Percentiles rank a stretch among this genome's conserved stretches.
Evolutionary conservation across 2,113 vertebrate species (phyloP).

Genomic region (Australoheros scitulus): DNA sequence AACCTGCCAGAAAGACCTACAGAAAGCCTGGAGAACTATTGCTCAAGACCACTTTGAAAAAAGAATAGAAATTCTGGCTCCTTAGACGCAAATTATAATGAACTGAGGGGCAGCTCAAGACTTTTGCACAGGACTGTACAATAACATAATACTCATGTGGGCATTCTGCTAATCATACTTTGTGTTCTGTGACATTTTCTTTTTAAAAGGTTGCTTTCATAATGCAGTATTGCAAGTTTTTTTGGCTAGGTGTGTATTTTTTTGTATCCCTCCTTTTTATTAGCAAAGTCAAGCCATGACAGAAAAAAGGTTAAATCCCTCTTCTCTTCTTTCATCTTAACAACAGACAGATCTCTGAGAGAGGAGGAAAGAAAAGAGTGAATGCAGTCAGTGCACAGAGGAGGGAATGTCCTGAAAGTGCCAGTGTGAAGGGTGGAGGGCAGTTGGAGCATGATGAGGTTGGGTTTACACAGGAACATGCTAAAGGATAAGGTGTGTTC

Average conservation of each 20-base stretch:
- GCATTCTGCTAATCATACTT: not conserved
- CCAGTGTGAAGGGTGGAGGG: slow-evolving; percentile 32
- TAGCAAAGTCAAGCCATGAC: slow-evolving; percentile 21
- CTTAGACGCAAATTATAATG: not conserved
- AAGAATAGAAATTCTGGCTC: not conserved
- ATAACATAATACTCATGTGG: not conserved
- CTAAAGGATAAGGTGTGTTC: slow-evolving; percentile 71
- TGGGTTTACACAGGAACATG: slow-evolving; percentile 55
- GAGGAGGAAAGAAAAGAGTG: slow-evolving; percentile 10
- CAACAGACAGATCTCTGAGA: not conserved
- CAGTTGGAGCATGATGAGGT: slow-evolving; percentile 20
- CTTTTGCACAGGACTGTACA: not conserved
- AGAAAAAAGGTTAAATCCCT: slow-evolving; percentile 24
- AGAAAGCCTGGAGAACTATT: not conserved
- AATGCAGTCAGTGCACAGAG: not conserved
- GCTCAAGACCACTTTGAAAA: not conserved
- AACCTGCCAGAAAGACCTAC: not conserved
- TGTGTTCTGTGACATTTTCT: not conserved
- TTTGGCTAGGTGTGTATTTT: not conserved
- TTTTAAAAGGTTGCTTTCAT: not conserved
- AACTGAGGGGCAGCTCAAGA: not conserved
- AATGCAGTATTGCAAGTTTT: not conserved
- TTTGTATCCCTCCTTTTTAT: slow-evolving; percentile 1
- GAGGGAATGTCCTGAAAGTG: slow-evolving; percentile 40
- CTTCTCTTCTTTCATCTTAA: slow-evolving; percentile 29